Evolutionary conservation across 1,140 invertebrate genomes (phyloP).

Genomic region (Cyphomyrmex costatus): DNA sequence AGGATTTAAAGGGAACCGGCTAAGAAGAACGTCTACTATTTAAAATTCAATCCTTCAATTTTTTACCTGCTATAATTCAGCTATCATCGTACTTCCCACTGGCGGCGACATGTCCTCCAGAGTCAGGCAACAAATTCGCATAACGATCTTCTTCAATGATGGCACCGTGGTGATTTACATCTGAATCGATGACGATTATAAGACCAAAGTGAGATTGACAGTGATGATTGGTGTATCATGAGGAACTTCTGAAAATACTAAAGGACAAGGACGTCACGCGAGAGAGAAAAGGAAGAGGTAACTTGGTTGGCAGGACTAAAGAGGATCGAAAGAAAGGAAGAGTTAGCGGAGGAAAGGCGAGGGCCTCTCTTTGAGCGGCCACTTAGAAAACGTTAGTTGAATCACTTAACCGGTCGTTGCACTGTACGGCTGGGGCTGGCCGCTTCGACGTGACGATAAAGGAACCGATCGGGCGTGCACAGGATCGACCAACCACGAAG

Average conservation of each 20-base stretch:
- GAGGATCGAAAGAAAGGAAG: not conserved
- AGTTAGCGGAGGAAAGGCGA: slow-evolving; percentile 23
- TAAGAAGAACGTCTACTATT: slow-evolving; percentile 37
- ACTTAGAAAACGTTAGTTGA: slow-evolving; percentile 70
- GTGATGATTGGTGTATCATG: not conserved
- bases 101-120: slow-evolving; percentile 80
- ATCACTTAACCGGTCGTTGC: slow-evolving; percentile 74
- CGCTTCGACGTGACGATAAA: slow-evolving; percentile 65
- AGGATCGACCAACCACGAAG: slow-evolving; percentile 64
- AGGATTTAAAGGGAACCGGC: not conserved
- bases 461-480: slow-evolving; percentile 73
- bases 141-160: slow-evolving; percentile 83
- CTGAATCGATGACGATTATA: slow-evolving; percentile 59
- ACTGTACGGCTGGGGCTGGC: slow-evolving; percentile 58
- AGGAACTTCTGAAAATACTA: slow-evolving; percentile 20
- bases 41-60: not conserved
- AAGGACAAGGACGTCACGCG: not conserved
- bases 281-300: slow-evolving; percentile 1
- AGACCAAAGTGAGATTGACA: not conserved
- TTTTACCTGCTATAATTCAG: slow-evolving; percentile 18
- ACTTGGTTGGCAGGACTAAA: slow-evolving; percentile 32
- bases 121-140: slow-evolving; percentile 81
- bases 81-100: not conserved
- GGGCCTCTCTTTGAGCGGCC: slow-evolving; percentile 47
- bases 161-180: slow-evolving; percentile 82